A percentile compares a stretch with the other conserved stretches of the same genome.
These are phyloP conservation scores for Eulithis prunata DNA, from an alignment of 2,888 invertebrate genomes.

Conservation along the genomic window DNA sequence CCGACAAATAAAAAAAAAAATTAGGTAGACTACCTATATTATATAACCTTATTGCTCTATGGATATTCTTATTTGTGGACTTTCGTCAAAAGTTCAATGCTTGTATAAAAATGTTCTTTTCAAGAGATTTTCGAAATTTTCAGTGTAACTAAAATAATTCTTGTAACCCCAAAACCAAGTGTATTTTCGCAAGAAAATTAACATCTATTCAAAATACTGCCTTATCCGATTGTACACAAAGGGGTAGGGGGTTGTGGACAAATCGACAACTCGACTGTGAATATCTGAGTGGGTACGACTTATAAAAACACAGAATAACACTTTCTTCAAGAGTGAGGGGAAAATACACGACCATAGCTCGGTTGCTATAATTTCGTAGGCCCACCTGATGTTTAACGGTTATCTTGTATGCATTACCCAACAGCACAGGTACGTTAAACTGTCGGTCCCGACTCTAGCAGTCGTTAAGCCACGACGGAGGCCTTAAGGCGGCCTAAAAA, in stretches of 20 bases:
- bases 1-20: too few species aligned
- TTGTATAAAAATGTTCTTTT: too few species aligned
- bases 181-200: constrained; percentile 36
- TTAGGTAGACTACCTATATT: too few species aligned
- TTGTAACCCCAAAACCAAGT: constrained; percentile 16
- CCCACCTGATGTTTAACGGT: not conserved
- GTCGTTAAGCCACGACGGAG: too few species aligned
- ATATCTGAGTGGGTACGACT: constrained; percentile 42
- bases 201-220: constrained; percentile 34
- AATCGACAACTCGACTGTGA: constrained; percentile 45
- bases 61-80: too few species aligned
- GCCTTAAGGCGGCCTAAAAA: too few species aligned
- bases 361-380: not conserved
- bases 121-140: too few species aligned
- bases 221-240: constrained; percentile 43
- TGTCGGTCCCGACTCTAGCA: too few species aligned
- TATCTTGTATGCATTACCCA: not conserved
- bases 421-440: too few species aligned
- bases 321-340: constrained; percentile 29
- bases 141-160: too few species aligned
- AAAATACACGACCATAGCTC: constrained; percentile 3
- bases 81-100: too few species aligned
- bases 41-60: too few species aligned
- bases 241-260: constrained; percentile 42
- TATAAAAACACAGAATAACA: constrained; percentile 44